A percentile compares a stretch with the other conserved stretches of the same genome.
These are phyloP conservation scores for Baronia brevicornis DNA, from an alignment of 2,888 invertebrate species.

Conservation along the genomic window DNA sequence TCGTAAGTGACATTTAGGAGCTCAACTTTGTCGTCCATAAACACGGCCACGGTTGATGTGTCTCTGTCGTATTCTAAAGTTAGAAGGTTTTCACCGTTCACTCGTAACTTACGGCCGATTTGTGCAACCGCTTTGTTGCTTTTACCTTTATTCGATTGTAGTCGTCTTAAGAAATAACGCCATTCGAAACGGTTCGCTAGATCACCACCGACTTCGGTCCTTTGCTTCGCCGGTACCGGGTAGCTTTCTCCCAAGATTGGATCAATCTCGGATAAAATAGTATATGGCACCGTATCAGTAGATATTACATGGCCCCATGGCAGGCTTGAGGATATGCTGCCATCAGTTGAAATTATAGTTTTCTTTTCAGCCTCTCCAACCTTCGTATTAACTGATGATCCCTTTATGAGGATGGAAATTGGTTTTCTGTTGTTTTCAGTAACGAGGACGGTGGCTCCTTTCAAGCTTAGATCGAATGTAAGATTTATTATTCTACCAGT, in stretches of 20 bases:
- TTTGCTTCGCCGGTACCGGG: constrained; percentile 92
- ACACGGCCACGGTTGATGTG: constrained; percentile 88
- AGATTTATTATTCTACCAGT: constrained; percentile 95
- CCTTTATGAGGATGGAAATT: constrained; percentile 90
- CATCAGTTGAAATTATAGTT: constrained; percentile 87
- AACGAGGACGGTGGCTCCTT: constrained; percentile 91
- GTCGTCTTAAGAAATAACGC: constrained; percentile 91
- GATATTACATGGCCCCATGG: constrained; percentile 93
- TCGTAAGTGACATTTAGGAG: constrained; percentile 91
- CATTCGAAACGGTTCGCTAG: constrained; percentile 95
- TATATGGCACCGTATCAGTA: constrained; percentile 93
- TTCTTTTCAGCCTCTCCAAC: constrained; percentile 88
- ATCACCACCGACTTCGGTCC: constrained; percentile 92
- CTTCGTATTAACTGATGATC: constrained; percentile 87
- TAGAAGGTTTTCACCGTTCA: constrained; percentile 93
- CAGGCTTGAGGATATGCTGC: constrained; percentile 85
- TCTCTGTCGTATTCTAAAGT: constrained; percentile 94
- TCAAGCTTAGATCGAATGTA: constrained; percentile 91
- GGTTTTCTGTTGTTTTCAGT: constrained; percentile 89
- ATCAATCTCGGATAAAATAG: constrained; percentile 90
- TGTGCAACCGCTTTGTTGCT: constrained; percentile 83
- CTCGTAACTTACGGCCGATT: constrained; percentile 88
- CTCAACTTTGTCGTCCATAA: constrained; percentile 91
- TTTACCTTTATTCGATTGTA: constrained; percentile 78
- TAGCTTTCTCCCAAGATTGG: constrained; percentile 92